Evolutionary conservation across 2,113 vertebrate species (phyloP).

Genomic region (Oxyura jamaicensis): DNA sequence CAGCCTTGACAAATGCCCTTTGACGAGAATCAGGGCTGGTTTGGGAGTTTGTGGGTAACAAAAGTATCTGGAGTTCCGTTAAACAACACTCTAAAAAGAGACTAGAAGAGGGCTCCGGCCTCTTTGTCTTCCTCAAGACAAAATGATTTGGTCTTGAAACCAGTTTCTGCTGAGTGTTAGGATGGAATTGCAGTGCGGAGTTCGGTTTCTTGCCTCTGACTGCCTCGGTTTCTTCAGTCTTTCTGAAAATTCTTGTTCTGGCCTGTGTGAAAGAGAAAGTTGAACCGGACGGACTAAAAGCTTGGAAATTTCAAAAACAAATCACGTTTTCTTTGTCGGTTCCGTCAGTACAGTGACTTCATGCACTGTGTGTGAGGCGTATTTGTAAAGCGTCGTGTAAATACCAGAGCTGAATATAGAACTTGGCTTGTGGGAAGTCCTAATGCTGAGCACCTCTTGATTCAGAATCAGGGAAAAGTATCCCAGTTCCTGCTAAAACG

Average conservation of each 20-base stretch:
- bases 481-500: not conserved
- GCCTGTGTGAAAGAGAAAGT: not conserved
- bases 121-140: too few species aligned
- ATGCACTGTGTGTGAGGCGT: accelerated
- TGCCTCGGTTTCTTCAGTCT: not conserved
- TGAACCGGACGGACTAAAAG: not conserved
- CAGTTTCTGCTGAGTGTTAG: not conserved
- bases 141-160: not conserved
- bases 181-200: not conserved
- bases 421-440: not conserved
- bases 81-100: not conserved
- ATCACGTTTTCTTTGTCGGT: not conserved
- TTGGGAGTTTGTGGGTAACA: not conserved
- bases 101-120: too few species aligned
- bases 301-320: not conserved
- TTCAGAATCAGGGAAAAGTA: not conserved
- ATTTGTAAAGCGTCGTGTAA: not conserved
- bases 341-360: not conserved
- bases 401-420: not conserved
- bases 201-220: not conserved
- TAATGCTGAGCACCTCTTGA: accelerated
- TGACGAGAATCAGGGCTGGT: not conserved
- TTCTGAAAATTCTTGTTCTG: not conserved
- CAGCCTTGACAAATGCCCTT: not conserved
- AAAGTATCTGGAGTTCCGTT: not conserved